Evolutionary conservation across 2,888 invertebrate genomes (phyloP).

Genomic region (Vannuccia rotundouncinata): DNA sequence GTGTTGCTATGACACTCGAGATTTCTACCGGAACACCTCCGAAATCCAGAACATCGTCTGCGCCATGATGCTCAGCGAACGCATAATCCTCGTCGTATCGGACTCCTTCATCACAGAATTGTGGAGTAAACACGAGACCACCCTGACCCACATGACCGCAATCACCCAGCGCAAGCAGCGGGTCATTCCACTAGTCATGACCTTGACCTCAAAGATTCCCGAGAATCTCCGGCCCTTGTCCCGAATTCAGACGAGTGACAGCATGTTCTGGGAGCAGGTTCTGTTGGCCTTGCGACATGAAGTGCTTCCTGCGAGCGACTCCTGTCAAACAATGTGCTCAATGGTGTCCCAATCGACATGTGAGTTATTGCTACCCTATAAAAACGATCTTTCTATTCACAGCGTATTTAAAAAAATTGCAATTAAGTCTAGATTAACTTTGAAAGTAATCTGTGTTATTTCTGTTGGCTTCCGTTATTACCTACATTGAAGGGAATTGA

Average conservation of each 20-base stretch:
- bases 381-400: no score
- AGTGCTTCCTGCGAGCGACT: conserved; percentile 41
- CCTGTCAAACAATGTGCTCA: conserved; percentile 36
- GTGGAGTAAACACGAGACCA: conserved; percentile 47
- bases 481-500: no score
- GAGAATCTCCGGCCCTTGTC: conserved; percentile 45
- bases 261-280: conserved; percentile 45
- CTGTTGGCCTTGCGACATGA: conserved; percentile 45
- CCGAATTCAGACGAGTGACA: conserved; percentile 44
- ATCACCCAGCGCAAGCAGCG: conserved; percentile 46
- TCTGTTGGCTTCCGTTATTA: no score
- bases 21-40: conserved; percentile 41
- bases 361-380: no score
- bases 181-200: conserved; percentile 46
- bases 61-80: conserved; percentile 48
- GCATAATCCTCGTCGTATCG: conserved; percentile 47
- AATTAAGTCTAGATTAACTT: no score
- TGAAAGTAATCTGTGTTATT: no score
- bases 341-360: conserved; percentile 37
- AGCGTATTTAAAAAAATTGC: no score
- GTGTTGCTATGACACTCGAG: conserved; percentile 44
- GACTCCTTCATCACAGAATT: conserved; percentile 44
- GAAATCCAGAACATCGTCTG: conserved; percentile 46
- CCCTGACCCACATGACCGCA: conserved; percentile 45
- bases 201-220: conserved; percentile 43